Evolutionary conservation across 1,140 invertebrate genomes (phyloP), one percentile per base, ranked within the genome.

Genomic region (Cheumatopsyche charites): DNA sequence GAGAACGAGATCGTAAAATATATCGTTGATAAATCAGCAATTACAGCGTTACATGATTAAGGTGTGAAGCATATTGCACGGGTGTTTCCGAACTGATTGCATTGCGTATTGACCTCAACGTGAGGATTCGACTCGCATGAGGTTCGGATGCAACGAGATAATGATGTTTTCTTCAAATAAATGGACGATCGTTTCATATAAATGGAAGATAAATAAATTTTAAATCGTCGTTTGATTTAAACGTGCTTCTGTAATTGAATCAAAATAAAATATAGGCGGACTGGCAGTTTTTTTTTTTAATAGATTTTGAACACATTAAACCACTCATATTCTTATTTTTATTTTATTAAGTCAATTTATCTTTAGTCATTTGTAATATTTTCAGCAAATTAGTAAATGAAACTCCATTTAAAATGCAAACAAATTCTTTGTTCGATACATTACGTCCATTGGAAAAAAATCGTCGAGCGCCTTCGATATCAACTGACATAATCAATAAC

Each of bases 11-110:
- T 69, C 58, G 62, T 73, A 70, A 75, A 75, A 61, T 70, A 73
- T 70, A 63, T 66, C 42, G 42, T 70, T 73, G 74, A 73, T 75
- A 74, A 74, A 75, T 75, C 71, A 70, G 74, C 71, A 75, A 75
- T 75, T 75, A 75, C 70, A 73, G 62, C 67, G 68, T 55, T 72
- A 75, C 74, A 75, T 68, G 74, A 67, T 70, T 69, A 67, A 75
- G 74, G 74, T 73, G 74, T 75, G 67, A 68, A 58, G 61, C 73
- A 75, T 75, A 75, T 72, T 49, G 70, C 70, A 72, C 70, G 62
- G 43, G 5, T 17, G 63, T 66, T 66, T 45, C n/a, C 45, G 63
- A 66, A 21, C 19, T 21, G 19, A 66, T 62, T 41, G 7, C 25
- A 62, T 62, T 41, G 52, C 11, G 52, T 12, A 58, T 47, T 15